These are phyloP conservation scores for Drosophila insularis DNA, from an alignment of 1,140 invertebrate species.

Conservation along the genomic window DNA sequence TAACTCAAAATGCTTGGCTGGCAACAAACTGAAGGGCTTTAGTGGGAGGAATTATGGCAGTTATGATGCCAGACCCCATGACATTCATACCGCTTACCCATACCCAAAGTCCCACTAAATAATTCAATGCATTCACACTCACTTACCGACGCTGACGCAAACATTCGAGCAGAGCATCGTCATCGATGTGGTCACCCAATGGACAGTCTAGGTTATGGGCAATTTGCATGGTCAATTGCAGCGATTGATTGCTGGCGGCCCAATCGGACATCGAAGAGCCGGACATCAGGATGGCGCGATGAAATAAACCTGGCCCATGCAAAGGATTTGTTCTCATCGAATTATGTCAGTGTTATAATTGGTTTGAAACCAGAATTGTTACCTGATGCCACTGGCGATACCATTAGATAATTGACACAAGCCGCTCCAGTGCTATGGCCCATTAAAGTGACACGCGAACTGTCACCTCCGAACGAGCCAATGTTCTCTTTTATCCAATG, in stretches of 20 bases:
- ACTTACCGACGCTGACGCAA: conserved; percentile 85
- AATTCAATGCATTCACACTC: conserved; percentile 57
- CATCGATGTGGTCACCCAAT: conserved; percentile 83
- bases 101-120: conserved; percentile 64
- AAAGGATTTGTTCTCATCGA: conserved; percentile 22
- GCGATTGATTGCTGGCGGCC: conserved; percentile 92
- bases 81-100: conserved; percentile 1
- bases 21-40: conserved; percentile 33
- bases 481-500: conserved; percentile 95
- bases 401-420: conserved; percentile 93
- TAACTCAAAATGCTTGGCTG: background rate
- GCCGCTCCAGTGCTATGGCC: conserved; percentile 97
- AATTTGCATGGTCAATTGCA: conserved; percentile 91
- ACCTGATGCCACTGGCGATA: conserved; percentile 91
- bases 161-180: conserved; percentile 83
- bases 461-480: conserved; percentile 93
- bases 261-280: conserved; percentile 95
- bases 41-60: conserved; percentile 39
- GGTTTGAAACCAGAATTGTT: conserved; percentile 37
- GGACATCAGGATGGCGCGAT: conserved; percentile 96
- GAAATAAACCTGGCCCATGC: conserved; percentile 89
- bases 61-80: conserved; percentile 34
- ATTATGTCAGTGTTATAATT: conserved; percentile 35
- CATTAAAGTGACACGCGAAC: conserved; percentile 92
- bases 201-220: conserved; percentile 91